These are phyloP conservation scores for Trididemnum clinides DNA, from an alignment of 23 tunicate genomes.

Conservation along the genomic window DNA sequence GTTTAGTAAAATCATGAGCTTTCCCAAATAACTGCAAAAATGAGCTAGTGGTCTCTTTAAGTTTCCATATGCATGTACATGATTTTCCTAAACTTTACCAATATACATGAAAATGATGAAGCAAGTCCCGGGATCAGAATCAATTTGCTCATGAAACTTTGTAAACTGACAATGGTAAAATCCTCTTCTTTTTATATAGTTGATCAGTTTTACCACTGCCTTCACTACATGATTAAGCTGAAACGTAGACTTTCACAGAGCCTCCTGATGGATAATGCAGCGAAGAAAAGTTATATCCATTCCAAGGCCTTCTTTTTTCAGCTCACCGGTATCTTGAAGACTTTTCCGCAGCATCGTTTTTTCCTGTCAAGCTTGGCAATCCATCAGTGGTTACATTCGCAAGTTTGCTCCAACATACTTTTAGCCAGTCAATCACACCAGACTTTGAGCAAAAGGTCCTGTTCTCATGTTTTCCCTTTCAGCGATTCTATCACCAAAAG, in stretches of 20 bases:
- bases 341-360: slow-evolving; percentile 43
- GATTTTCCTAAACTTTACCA: slow-evolving; percentile 38
- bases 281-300: slow-evolving; percentile 6
- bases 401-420: slow-evolving; percentile 15
- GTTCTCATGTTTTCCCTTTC: slow-evolving; percentile 1
- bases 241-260: slow-evolving; percentile 16
- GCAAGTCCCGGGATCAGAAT: slow-evolving; percentile 32
- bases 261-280: slow-evolving; percentile 40
- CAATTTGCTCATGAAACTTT: slow-evolving; percentile 30
- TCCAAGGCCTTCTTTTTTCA: slow-evolving; percentile 8
- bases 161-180: slow-evolving; percentile 29
- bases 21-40: slow-evolving; percentile 19
- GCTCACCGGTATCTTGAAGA: slow-evolving; percentile 15
- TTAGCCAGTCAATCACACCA: neutral
- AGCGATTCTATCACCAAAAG: slow-evolving; percentile 23
- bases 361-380: slow-evolving; percentile 28
- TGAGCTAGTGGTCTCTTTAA: slow-evolving; percentile 27
- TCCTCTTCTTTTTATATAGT: slow-evolving; percentile 20
- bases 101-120: slow-evolving; percentile 24
- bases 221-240: slow-evolving; percentile 45
- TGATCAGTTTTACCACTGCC: slow-evolving; percentile 43
- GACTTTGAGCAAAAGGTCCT: slow-evolving; percentile 22
- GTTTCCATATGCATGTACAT: slow-evolving; percentile 21
- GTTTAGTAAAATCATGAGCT: slow-evolving; percentile 21
- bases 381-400: slow-evolving; percentile 40